These are phyloP conservation scores for Heliconius eleuchia DNA, from an alignment of 1,140 invertebrate species.

Conservation along the genomic window DNA sequence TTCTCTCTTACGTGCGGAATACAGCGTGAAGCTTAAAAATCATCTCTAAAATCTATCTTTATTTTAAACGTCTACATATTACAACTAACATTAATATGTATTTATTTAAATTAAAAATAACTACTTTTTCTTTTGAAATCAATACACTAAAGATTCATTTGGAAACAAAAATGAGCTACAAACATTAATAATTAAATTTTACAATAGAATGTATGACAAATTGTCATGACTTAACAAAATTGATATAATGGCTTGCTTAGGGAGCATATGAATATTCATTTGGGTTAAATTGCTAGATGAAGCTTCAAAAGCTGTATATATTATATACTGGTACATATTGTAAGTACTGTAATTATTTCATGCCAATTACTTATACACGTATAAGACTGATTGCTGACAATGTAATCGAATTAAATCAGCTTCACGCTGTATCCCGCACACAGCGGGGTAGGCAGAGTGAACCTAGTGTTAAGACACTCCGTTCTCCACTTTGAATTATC, in stretches of 20 bases:
- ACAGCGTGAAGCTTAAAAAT: no score
- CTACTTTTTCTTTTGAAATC: background rate
- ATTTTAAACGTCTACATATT: background rate
- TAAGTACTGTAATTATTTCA: background rate
- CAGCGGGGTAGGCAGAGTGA: background rate
- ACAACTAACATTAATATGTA: background rate
- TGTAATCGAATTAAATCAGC: background rate
- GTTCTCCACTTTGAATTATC: no score
- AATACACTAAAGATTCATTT: background rate
- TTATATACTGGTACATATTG: background rate
- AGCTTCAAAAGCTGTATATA: constrained; percentile 7
- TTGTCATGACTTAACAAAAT: constrained; percentile 12
- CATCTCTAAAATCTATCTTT: no score
- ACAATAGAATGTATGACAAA: background rate
- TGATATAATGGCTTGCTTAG: constrained; percentile 4
- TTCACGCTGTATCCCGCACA: no score
- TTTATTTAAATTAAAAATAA: background rate
- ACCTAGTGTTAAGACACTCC: background rate
- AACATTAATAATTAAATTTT: background rate
- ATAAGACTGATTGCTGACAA: background rate
- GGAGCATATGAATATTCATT: constrained; percentile 9
- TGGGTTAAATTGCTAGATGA: constrained; percentile 5
- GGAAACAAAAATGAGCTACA: background rate
- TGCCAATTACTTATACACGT: constrained; percentile 2
- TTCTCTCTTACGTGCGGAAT: no score